Evolutionary conservation across 2,113 vertebrate species (phyloP), one percentile per base, ranked within the genome.

Genomic region (crab-eating macaque (Macaca fascicularis)): DNA sequence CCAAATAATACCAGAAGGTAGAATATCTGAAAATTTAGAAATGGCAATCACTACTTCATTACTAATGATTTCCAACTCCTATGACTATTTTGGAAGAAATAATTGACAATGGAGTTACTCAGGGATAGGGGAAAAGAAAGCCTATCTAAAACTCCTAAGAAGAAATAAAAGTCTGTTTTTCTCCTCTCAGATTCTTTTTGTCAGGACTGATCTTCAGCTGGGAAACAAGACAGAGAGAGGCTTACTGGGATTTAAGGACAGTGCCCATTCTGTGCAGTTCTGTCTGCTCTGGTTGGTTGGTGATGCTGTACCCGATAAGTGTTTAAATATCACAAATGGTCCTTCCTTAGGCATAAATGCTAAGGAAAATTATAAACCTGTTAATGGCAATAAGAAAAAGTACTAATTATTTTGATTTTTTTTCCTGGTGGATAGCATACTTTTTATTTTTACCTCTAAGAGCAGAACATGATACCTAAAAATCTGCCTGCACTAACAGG

Each of bases 381-480:
- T 48, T 70, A 50, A 78, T 70, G 8, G 79, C 61, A 82, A 69
- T 83, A 75, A 64, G 40, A n/a, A 88, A 93, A 78, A 45, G 70
- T 35, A 83, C 70, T 67, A 59, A 82, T 82, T n/a, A 45, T 38
- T 85, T 74, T 80, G 35, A 67, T 40, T 79, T 94, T 40, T 79
- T 94, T 48, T 55, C 35, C 55, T 90, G 16, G 11, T 3, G 1
- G 0, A 55, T 61, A 70, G 22, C 6, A 45, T 96, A 84, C 17
- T 50, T 98, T 96, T 98, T 98, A n/a, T 97, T 89, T 92, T 97
- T 90, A 80, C 90, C 30, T 92, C 52, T 92, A 92, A 92, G 86
- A 98, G 64, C 52, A 98, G 88, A 97, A 98, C 59, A 89, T 89
- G 80, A 64, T 98, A 90, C 93, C 97, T 87, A 98, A 98, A 97